Base-by-base conservation (phyloP, 2,113 vertebrate species). In the Gambusia affinis region DNA sequence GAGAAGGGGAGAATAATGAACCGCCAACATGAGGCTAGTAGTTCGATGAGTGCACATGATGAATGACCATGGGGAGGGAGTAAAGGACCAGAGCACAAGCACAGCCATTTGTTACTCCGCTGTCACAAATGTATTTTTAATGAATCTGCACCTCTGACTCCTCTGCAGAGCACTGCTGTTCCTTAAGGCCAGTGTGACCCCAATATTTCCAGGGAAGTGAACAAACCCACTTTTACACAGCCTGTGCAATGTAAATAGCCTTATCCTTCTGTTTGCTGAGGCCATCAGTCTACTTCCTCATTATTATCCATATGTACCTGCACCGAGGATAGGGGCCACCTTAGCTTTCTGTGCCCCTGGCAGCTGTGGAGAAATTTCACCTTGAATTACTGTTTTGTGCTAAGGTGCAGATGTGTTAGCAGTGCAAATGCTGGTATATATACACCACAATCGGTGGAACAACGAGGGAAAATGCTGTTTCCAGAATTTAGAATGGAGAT, bases 51-150 rank as follows among this genome's bases (percentile, higher is more conserved):
- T 64, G 80, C 82, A 69, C 79, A 91, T 94, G 91, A 94, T 93
- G 84, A 89, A 94, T 83, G 92, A 93, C 81, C 81, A 22, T 19
- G 71, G 91, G 87, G 92, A 93, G 73, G 63, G 39, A 73, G 83
- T 68, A 78, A 81, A 73, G 85, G 68, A 82, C 71, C 86, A 79
- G 81, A 85, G 82, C 81, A 72, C 57, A 60, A 67, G 75, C 76
- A n/a, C 70, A 60, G 75, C 81, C 88, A 90, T 92, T 92, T 88
- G 85, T 92, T 92, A 82, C 89, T 87, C 79, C 57, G 85, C 88
- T 91, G 89, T 91, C 91, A 92, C 85, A 89, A 81, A 91, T 93
- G 87, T 86, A 87, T 93, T 92, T 94, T 94, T 94, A 94, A 94
- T 95, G 91, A 94, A 85, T 80, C 73, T 80, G 77, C 85, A 85